A percentile compares a stretch with the other conserved stretches of the same genome.
Conservation (phyloP, 2,797 vertebrate genomes). For the Sebastes kiyomatsui region DNA sequence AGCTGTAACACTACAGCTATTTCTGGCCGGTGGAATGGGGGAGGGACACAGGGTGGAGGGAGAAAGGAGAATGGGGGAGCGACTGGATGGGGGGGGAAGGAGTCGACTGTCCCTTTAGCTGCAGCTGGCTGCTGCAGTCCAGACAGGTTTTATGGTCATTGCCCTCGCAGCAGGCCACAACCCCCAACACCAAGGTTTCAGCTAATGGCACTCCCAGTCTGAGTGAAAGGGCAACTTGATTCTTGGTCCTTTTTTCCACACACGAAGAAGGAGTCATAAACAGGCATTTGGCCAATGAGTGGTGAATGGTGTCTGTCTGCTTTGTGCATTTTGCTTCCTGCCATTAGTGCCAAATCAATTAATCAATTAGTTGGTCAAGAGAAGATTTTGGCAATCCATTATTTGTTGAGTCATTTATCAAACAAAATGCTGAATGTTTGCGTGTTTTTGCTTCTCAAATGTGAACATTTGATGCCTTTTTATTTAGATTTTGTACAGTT, state of each 20-base stretch:
- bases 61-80: constrained; percentile 55
- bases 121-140: constrained; percentile 79
- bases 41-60: constrained; percentile 52
- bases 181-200: constrained; percentile 85
- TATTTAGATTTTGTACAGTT: neutral
- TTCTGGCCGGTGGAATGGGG: constrained; percentile 72
- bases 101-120: constrained; percentile 66
- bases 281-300: constrained; percentile 67
- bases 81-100: neutral
- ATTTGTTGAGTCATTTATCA: neutral
- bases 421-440: neutral
- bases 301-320: constrained; percentile 54
- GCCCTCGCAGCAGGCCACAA: constrained; percentile 78
- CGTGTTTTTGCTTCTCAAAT: neutral
- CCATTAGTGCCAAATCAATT: constrained; percentile 41
- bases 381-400: neutral
- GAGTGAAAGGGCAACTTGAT: constrained; percentile 80
- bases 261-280: constrained; percentile 63
- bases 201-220: constrained; percentile 79
- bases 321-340: constrained; percentile 54
- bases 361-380: constrained; percentile 26
- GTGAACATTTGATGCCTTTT: neutral
- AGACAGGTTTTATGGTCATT: constrained; percentile 85
- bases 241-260: constrained; percentile 67
- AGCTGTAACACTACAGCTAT: constrained; percentile 73